A percentile compares a stretch with the other conserved stretches of the same genome.
Conservation (phyloP, 2,888 invertebrate genomes). For the Hybos culiciformis region DNA sequence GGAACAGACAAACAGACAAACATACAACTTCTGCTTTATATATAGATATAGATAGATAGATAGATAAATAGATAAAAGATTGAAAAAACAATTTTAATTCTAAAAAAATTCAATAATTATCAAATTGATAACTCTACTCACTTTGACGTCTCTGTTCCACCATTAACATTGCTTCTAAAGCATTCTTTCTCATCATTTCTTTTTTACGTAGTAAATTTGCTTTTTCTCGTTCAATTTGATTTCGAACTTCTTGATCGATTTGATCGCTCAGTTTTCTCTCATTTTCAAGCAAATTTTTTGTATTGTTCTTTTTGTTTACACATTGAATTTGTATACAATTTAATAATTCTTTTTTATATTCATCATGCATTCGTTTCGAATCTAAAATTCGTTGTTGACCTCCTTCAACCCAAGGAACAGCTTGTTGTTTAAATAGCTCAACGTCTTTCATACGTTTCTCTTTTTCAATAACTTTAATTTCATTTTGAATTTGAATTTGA, state of each 20-base stretch:
- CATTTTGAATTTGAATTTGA: constrained; percentile 24
- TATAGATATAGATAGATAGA: too few species aligned
- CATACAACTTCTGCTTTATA: too few species aligned
- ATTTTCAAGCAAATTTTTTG: not conserved
- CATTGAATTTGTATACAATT: not conserved
- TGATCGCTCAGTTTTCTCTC: constrained; percentile 15
- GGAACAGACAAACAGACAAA: too few species aligned
- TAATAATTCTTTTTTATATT: not conserved
- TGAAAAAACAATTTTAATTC: not conserved
- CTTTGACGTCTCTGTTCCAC: constrained; percentile 24
- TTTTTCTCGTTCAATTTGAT: constrained; percentile 30
- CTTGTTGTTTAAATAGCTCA: not conserved
- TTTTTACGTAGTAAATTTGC: constrained; percentile 20
- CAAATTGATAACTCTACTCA: constrained; percentile 14
- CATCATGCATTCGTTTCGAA: not conserved
- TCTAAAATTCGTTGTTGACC: not conserved
- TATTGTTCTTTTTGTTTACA: not conserved
- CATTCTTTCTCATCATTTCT: constrained; percentile 21
- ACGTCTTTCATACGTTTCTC: not conserved
- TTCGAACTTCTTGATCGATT: constrained; percentile 25
- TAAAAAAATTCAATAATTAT: not conserved
- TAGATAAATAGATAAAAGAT: not conserved
- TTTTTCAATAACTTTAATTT: not conserved
- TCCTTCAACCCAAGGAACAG: not conserved
- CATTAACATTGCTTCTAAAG: constrained; percentile 27